A percentile compares a stretch with the other conserved stretches of the same genome.
Conservation (phyloP, 1,140 invertebrate species). For the Drosophila jambulina region DNA sequence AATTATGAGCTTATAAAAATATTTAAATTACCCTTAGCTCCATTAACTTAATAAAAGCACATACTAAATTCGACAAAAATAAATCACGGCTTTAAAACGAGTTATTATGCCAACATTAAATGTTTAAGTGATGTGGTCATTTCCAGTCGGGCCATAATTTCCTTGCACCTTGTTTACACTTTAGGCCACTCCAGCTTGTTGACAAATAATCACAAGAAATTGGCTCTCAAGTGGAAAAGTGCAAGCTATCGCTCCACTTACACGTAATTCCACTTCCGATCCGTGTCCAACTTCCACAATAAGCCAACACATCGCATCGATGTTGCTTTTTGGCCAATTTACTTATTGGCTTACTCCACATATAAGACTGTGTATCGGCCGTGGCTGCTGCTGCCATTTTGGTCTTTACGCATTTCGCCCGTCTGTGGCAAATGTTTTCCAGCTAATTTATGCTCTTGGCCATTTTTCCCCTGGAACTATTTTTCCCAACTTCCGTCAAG, state of each 20-base stretch:
- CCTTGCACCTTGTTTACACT: constrained; percentile 25
- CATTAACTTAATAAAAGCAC: background rate
- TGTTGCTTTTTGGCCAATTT: constrained; percentile 66
- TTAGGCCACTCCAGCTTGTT: background rate
- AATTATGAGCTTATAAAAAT: background rate
- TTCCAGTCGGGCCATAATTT: constrained; percentile 9
- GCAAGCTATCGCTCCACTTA: constrained; percentile 13
- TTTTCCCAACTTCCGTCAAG: constrained; percentile 75
- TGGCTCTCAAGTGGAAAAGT: constrained; percentile 11
- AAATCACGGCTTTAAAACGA: background rate
- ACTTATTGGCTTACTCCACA: constrained; percentile 81
- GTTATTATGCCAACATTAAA: constrained; percentile 5
- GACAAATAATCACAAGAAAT: constrained; percentile 16
- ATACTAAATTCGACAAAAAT: background rate
- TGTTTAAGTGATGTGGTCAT: background rate
- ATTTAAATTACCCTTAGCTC: background rate
- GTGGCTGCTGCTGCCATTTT: constrained; percentile 13
- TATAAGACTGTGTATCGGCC: background rate
- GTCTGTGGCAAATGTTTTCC: constrained; percentile 25
- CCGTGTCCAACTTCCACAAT: constrained; percentile 17
- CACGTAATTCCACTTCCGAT: constrained; percentile 34
- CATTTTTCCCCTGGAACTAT: constrained; percentile 52
- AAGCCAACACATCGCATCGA: background rate
- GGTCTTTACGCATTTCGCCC: constrained; percentile 42
- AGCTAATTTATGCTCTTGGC: constrained; percentile 58